These are phyloP conservation scores for Drosophila pseudoobscura DNA, from an alignment of 1,140 invertebrate species.

Conservation along the genomic window DNA sequence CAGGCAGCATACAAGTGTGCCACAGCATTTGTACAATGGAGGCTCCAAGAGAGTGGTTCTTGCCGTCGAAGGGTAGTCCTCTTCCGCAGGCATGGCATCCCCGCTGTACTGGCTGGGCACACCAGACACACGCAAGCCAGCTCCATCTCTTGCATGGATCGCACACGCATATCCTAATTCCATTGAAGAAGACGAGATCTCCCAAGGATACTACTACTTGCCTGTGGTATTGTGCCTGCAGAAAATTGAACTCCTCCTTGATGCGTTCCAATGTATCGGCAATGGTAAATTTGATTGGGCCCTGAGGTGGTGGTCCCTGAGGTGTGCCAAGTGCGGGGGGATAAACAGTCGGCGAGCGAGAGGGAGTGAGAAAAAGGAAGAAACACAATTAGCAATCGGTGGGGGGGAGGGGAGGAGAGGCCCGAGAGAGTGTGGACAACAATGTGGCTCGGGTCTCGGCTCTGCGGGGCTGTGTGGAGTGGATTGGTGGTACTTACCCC, in stretches of 20 bases:
- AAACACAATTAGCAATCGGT: slow-evolving; percentile 65
- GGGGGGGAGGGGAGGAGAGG: not conserved
- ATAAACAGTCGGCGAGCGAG: not conserved
- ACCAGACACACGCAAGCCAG: no score
- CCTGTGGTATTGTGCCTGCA: slow-evolving; percentile 99
- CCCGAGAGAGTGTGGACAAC: slow-evolving; percentile 1
- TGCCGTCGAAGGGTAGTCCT: no score
- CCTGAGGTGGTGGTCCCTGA: slow-evolving; percentile 93
- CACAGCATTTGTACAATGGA: not conserved
- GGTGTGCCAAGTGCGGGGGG: not conserved
- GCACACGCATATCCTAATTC: no score
- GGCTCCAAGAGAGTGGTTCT: not conserved
- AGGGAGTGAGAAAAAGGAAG: slow-evolving; percentile 35
- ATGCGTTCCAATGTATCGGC: slow-evolving; percentile 98
- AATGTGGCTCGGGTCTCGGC: not conserved
- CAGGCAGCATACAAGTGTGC: slow-evolving; percentile 10
- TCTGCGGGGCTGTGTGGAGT: not conserved
- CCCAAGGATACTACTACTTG: slow-evolving; percentile 86
- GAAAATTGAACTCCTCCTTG: slow-evolving; percentile 99
- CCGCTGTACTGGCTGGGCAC: no score
- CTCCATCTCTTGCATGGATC: no score
- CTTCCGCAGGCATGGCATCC: no score
- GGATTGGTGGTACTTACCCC: slow-evolving; percentile 73
- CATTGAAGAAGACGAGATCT: no score
- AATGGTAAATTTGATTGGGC: slow-evolving; percentile 97